Evolutionary conservation across 2,113 vertebrate species (phyloP).

Genomic region (Bos taurus): DNA sequence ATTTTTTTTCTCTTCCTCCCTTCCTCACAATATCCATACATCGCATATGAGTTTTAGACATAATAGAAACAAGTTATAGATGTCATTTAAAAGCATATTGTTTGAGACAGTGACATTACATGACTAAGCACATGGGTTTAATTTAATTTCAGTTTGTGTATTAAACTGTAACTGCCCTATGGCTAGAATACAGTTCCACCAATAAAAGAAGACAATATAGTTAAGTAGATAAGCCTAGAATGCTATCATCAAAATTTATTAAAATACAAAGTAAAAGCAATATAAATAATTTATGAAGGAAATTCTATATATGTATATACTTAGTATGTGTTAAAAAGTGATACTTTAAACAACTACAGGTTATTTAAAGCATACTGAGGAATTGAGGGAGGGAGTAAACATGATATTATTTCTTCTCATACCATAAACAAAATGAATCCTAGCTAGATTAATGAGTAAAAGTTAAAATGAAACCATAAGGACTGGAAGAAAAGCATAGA

Average conservation of each 20-base stretch:
- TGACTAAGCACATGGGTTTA: neutral
- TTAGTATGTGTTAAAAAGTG: neutral
- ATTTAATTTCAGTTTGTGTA: slow-evolving; percentile 5
- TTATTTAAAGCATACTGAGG: neutral
- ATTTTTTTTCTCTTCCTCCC: neutral
- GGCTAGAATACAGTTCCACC: neutral
- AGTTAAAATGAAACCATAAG: neutral
- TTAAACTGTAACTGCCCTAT: neutral
- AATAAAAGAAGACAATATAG: neutral
- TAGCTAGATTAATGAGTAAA: neutral
- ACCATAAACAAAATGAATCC: neutral
- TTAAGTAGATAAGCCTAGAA: neutral
- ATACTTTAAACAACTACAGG: neutral
- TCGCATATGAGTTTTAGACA: neutral
- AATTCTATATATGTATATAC: neutral
- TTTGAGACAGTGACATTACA: neutral
- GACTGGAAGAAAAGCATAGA: neutral
- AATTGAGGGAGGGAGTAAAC: neutral
- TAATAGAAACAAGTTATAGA: neutral
- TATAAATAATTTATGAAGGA: neutral
- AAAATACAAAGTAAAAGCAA: neutral
- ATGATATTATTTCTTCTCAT: neutral
- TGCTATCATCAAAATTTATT: neutral
- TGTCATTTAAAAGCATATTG: slow-evolving; percentile 6
- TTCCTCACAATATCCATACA: neutral